Base-by-base conservation (phyloP, 2,888 invertebrate genomes). In the Petrophora chlorosata region DNA sequence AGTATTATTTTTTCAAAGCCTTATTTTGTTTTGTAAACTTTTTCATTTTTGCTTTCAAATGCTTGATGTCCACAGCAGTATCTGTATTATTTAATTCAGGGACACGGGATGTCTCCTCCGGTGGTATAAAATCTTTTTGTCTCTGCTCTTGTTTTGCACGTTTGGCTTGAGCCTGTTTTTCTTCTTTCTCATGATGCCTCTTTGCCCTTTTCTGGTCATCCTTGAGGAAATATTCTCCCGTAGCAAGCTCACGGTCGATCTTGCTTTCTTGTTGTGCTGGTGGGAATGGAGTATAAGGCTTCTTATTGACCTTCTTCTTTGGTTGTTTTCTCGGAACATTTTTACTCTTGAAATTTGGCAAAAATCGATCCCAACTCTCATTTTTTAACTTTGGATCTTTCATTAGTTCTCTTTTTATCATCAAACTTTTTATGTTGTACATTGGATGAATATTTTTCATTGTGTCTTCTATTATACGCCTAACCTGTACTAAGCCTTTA, bases 371-470 rank as follows among this genome's bases (percentile, higher is more conserved):
- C 99, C 99, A 99, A 76, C 96, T 97, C 81, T 99, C 98, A 80
- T 97, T 94, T 76, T 95, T 95, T 42, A 99, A 79, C 70, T 94
- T 94, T 0, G 98, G 96, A 90, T 99, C 97, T 85, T 98, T 98
- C 67, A 96, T 95, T 44, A 99, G 84, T 83, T 99, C 99, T 62
- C 95, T 92, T 79, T 99, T 99, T 38, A 99, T 98, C 99, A 99
- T 99, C 38, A 99, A 84, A 1, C 97, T 95, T 90, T 99, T 97
- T 1, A 99, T 98, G 72, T 98, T 99, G 76, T 99, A 99, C 79
- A 99, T 97, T 0, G 99, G 99, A 90, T 99, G 99, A 43, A 99
- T 93, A 81, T 99, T 99, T 75, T 97, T 97, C 99, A 99, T 99
- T 0, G 98, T 98, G 66, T 99, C 99, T 73, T 96, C 95, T 1